Evolutionary conservation across 2,797 vertebrate species (phyloP).

Genomic region (Onychomys arenicola): DNA sequence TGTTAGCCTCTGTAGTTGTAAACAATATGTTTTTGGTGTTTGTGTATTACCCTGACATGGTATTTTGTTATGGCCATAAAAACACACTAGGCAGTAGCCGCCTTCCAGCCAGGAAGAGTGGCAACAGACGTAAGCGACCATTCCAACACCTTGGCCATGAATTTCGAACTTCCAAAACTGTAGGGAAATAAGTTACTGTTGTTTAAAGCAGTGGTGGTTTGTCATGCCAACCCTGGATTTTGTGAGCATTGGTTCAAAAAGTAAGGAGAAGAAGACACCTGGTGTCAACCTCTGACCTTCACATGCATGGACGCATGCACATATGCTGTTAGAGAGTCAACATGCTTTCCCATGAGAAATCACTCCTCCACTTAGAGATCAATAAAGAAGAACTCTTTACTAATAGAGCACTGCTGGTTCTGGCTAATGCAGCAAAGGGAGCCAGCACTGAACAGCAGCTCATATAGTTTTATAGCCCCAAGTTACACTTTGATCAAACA

Average conservation of each 20-base stretch:
- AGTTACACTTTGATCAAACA: background rate
- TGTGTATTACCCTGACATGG: background rate
- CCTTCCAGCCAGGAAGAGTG: background rate
- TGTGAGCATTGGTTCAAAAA: background rate
- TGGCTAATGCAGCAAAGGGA: background rate
- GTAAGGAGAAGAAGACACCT: background rate
- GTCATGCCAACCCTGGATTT: background rate
- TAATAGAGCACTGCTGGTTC: background rate
- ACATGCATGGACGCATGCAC: background rate
- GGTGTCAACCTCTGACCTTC: background rate
- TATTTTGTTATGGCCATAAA: background rate
- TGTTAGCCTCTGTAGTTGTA: background rate
- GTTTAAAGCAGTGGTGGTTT: background rate
- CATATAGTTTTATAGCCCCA: background rate
- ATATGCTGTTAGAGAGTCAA: background rate
- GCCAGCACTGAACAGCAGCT: background rate
- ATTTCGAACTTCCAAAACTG: background rate
- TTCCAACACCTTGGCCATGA: background rate
- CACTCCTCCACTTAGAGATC: background rate
- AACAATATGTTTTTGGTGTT: background rate
- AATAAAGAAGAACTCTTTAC: background rate
- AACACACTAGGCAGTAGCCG: background rate
- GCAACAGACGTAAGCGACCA: background rate
- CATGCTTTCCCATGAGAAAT: background rate
- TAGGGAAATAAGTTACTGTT: background rate